Base-by-base conservation (phyloP, 2,888 invertebrate genomes). In the Catocala nupta region DNA sequence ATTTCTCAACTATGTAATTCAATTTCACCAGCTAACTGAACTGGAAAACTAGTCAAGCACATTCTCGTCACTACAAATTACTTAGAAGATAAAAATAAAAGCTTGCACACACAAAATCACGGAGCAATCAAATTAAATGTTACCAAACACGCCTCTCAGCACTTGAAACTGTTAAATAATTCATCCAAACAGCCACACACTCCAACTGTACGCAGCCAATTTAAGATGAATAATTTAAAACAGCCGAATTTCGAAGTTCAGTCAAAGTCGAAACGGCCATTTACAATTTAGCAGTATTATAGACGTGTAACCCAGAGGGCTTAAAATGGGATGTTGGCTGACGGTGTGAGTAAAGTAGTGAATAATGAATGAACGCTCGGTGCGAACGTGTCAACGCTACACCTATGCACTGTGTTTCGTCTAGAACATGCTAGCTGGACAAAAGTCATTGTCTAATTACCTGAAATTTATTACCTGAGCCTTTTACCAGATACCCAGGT, bases 281-380 rank as follows among this genome's bases (percentile, higher is more conserved):
- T 87, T 86, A 89, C 84, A 88, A 89, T 89, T 89, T 89, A 89
- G 87, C 71, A 89, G 87, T 85, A 88, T 89, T 89, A 89, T 88
- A 87, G 87, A 79, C 64, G 48, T 78, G 82, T 80, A 80, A 79
- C 78, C 84, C 78, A 73, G 67, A 77, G 85, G 84, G 77, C 63
- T 59, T 73, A 54, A 54, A 64, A 65, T 70, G 61, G 68, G 60
- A 58, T 68, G 71, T 63, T 25, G 61, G 62, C 45, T 65, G 60
- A 63, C 59, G 13, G 51, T 55, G 59, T 72, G 76, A 75, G 70
- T 67, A 69, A 59, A 59, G 13, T 11, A 57, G 39, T 76, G 63
- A 73, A 76, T 75, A 60, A 75, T 76, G 48, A 67, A 75, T 64
- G 59, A 59, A 47, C 55, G 55, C 39, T 56, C 54, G 58, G 55